Base-by-base conservation (phyloP, 1,140 invertebrate species). In the Glossosoma conforme region DNA sequence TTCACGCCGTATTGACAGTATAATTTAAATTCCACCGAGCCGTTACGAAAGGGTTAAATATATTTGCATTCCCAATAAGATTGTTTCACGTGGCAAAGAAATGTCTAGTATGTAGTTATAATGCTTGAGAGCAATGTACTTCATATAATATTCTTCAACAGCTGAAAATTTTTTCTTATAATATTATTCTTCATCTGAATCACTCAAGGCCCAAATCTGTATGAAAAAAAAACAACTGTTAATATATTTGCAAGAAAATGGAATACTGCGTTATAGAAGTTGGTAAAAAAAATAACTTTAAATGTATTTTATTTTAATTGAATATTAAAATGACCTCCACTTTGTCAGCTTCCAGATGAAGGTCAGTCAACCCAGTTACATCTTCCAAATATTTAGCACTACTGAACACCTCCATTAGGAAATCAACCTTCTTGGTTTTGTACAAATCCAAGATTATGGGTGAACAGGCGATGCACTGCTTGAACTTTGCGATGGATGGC, bases 381-480 rank as follows among this genome's bases (percentile, higher is more conserved):
- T 89, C 83, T 74, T 97, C 93, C 38, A 98, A 75, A 72, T 87
- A 89, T 56, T 81, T 83, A 2, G 89, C 83, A 60, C 85, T 81
- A 63, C 93, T 87, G 60, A 96, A 93, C 0, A 88, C 91, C 59
- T 89, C 81, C 4, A 91, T 60, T 13, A 98, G 66, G 67, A 98
- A 97, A 1, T 83, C 79, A 47, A 85, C 82, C 0, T 86, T 84
- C 2, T 84, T 73, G 18, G 69, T 65, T 60, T 68, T 70, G 66
- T 90, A 94, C 25, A 78, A 77, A 11, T 81, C 62, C 15, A 91
- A 61, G 17, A 94, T 77, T 1, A 69, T 61, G 18, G 71, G 62
- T 1, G 92, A 96, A 64, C 95, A 98, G 1, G 93, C 94, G 36
- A 94, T 93, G 62, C 95, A 98, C 53, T 89, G 85, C 44, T 85